A percentile compares a stretch with the other conserved stretches of the same genome.
Conservation (phyloP, 1,140 invertebrate genomes). For the Drosophila rufa region DNA sequence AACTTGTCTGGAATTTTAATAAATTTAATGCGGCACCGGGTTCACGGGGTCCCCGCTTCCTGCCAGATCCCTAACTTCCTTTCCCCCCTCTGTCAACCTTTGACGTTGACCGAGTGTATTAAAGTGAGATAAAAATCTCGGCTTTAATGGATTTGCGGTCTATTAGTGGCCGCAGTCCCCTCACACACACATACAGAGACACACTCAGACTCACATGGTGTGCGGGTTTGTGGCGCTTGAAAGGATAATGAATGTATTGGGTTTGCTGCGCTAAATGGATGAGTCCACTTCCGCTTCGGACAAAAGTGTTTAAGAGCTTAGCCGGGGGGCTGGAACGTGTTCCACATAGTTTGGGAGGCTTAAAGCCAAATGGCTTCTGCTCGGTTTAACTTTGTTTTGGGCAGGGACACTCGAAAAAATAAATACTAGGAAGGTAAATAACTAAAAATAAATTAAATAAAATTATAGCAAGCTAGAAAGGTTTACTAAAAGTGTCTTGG, state of each 20-base stretch:
- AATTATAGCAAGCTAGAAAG: neutral
- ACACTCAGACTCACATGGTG: conserved; percentile 14
- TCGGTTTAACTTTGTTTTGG: conserved; percentile 48
- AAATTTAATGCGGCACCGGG: conserved; percentile 70
- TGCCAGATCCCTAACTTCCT: neutral
- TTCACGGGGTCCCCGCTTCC: conserved; percentile 1
- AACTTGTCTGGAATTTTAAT: conserved; percentile 82
- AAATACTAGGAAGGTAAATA: neutral
- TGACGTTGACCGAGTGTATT: conserved; percentile 82
- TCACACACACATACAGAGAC: conserved; percentile 10
- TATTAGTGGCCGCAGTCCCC: conserved; percentile 65
- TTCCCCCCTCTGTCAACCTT: conserved; percentile 50
- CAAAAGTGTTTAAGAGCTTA: conserved; percentile 64
- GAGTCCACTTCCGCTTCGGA: conserved; percentile 67
- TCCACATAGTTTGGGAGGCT: conserved; percentile 38
- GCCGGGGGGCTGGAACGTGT: conserved; percentile 15
- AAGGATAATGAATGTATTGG: conserved; percentile 79
- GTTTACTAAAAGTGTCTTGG: neutral
- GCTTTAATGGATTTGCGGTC: conserved; percentile 83
- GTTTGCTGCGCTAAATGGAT: conserved; percentile 70
- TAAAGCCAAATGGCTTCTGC: conserved; percentile 46
- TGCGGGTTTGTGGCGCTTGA: conserved; percentile 13
- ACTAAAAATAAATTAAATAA: too few species aligned
- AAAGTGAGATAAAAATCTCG: conserved; percentile 82
- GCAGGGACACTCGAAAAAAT: conserved; percentile 22